Percentiles rank a stretch among this genome's conserved stretches.
phyloP scores from a whole-genome alignment of 2,888 invertebrate genomes.

The Bombyx huttoni region DNA sequence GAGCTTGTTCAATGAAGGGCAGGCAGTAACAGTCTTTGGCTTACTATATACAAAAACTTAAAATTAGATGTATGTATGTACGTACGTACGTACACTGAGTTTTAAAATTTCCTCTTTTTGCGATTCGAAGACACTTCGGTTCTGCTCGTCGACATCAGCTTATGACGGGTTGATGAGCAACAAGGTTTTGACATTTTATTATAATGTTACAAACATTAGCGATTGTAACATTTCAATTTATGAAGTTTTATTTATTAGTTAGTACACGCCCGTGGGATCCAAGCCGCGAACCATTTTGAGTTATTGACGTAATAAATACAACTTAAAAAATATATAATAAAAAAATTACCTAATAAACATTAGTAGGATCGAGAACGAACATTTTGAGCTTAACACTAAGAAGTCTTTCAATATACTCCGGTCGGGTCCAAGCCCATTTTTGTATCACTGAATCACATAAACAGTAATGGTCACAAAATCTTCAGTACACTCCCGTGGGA shows the following conservation, averaged over 20 bases:
- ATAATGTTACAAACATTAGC: not conserved
- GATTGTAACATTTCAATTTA: not conserved
- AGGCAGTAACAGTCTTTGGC: slow-evolving; percentile 64
- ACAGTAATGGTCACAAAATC: slow-evolving; percentile 17
- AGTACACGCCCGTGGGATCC: slow-evolving; percentile 53
- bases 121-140: slow-evolving; percentile 53
- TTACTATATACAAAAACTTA: slow-evolving; percentile 47
- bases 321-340: slow-evolving; percentile 15
- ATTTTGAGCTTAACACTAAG: slow-evolving; percentile 31
- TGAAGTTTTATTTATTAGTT: slow-evolving; percentile 4
- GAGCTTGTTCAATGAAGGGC: slow-evolving; percentile 21
- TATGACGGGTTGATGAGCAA: slow-evolving; percentile 45
- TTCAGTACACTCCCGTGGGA: slow-evolving; percentile 61
- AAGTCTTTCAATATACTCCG: slow-evolving; percentile 33
- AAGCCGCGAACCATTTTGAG: slow-evolving; percentile 38
- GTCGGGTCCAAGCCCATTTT: slow-evolving; percentile 39
- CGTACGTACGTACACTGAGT: not conserved
- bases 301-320: slow-evolving; percentile 11
- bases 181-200: slow-evolving; percentile 28
- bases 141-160: slow-evolving; percentile 49
- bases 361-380: slow-evolving; percentile 35
- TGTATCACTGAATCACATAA: slow-evolving; percentile 21
- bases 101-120: slow-evolving; percentile 45
- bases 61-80: slow-evolving; percentile 16
- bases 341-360: slow-evolving; percentile 35